Evolutionary conservation across 2,888 invertebrate genomes (phyloP).

Genomic region (Nudaria mundana): DNA sequence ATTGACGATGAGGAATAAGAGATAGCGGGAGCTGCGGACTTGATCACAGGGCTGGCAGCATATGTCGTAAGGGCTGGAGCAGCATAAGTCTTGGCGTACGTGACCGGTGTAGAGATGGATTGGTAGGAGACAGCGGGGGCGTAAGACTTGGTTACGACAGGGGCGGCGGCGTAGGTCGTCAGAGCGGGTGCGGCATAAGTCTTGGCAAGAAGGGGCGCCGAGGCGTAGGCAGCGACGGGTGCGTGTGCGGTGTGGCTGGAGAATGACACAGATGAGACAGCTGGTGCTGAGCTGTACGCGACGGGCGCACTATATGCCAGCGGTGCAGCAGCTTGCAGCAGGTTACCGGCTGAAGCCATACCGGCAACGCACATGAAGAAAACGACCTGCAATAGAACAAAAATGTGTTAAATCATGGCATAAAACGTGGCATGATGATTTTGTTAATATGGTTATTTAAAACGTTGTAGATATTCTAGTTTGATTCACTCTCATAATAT

Average conservation of each 20-base stretch:
- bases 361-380: conserved; percentile 81
- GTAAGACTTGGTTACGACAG: conserved; percentile 46
- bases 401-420: too few species aligned
- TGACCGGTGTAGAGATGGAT: conserved; percentile 44
- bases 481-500: too few species aligned
- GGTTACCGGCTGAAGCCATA: conserved; percentile 81
- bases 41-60: conserved; percentile 32
- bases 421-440: too few species aligned
- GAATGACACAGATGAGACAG: conserved; percentile 37
- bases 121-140: conserved; percentile 46
- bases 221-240: conserved; percentile 44
- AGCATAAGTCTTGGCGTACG: conserved; percentile 48
- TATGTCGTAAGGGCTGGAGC: conserved; percentile 58
- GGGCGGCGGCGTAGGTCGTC: conserved; percentile 46
- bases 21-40: conserved; percentile 28
- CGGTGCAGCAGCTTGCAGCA: conserved; percentile 62
- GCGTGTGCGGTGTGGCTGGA: conserved; percentile 26
- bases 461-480: too few species aligned
- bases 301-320: conserved; percentile 63
- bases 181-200: conserved; percentile 37
- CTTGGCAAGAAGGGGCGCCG: conserved; percentile 52
- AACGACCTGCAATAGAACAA: conserved; percentile 58
- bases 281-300: conserved; percentile 55
- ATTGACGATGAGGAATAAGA: conserved; percentile 26
- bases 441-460: too few species aligned